Conservation (phyloP, 2,797 vertebrate genomes). For the Poliocrania exsul region DNA sequence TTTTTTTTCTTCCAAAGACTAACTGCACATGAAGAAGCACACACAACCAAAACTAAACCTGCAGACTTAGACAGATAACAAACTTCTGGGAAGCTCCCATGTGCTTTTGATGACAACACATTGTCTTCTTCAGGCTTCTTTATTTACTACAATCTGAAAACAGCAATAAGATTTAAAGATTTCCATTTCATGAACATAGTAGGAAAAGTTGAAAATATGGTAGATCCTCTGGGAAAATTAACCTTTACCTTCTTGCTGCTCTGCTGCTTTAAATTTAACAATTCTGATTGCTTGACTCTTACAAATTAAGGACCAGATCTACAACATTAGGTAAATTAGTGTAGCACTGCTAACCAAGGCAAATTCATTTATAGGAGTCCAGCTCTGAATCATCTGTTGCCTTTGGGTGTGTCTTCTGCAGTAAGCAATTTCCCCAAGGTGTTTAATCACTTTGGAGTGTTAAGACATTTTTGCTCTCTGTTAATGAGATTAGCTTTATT, state of each 20-base stretch:
- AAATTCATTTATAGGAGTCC: background rate
- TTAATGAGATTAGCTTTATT: constrained; percentile 41
- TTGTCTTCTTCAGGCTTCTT: background rate
- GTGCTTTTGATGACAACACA: background rate
- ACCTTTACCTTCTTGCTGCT: background rate
- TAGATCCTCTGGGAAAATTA: background rate
- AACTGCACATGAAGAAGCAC: background rate
- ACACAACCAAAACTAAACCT: background rate
- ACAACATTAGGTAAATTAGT: background rate
- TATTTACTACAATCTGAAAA: background rate
- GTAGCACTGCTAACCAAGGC: background rate
- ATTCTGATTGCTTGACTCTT: background rate
- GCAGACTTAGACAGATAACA: background rate
- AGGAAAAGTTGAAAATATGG: background rate
- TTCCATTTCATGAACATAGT: background rate
- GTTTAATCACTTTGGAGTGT: constrained; percentile 9
- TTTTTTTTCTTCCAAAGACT: background rate
- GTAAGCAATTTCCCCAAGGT: background rate
- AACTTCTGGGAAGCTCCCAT: background rate
- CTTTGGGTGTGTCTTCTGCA: background rate
- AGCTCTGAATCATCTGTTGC: background rate
- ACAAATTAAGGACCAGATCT: background rate
- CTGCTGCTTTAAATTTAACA: background rate
- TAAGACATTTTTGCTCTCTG: constrained; percentile 10
- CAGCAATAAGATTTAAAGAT: background rate